These are phyloP conservation scores for Nycticebus coucang DNA, from an alignment of 2,113 vertebrate genomes.

Conservation along the genomic window DNA sequence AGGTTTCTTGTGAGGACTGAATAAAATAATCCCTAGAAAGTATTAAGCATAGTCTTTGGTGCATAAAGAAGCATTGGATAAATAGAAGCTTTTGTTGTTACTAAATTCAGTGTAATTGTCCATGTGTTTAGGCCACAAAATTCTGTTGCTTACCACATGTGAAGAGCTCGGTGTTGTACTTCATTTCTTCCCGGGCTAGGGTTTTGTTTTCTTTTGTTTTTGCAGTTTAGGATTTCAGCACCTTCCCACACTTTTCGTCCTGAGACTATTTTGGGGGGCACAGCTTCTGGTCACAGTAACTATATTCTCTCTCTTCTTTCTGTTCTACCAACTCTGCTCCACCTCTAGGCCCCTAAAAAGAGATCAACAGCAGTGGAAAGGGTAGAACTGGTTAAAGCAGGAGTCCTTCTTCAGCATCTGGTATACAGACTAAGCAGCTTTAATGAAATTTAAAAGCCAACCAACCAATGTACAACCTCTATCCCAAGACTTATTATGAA, in stretches of 20 bases:
- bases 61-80: not conserved
- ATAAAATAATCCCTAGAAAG: conserved; percentile 26
- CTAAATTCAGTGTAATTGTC: not conserved
- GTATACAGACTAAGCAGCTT: not conserved
- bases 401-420: not conserved
- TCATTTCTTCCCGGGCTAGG: not conserved
- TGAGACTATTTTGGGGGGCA: not conserved
- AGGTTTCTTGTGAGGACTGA: not conserved
- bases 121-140: conserved; percentile 1
- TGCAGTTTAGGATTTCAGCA: not conserved
- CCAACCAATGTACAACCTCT: not conserved
- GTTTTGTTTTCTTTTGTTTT: conserved; percentile 19
- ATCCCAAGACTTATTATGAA: conserved; percentile 41
- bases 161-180: not conserved
- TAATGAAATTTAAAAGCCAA: not conserved
- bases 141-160: not conserved
- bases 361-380: not conserved
- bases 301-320: not conserved
- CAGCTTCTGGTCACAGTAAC: not conserved
- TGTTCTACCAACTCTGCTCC: not conserved
- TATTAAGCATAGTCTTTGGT: not conserved
- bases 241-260: not conserved
- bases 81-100: conserved; percentile 26
- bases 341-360: not conserved
- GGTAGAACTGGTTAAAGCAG: not conserved